Conservation (phyloP, 2,888 invertebrate species). For the Plebejus melissa region DNA sequence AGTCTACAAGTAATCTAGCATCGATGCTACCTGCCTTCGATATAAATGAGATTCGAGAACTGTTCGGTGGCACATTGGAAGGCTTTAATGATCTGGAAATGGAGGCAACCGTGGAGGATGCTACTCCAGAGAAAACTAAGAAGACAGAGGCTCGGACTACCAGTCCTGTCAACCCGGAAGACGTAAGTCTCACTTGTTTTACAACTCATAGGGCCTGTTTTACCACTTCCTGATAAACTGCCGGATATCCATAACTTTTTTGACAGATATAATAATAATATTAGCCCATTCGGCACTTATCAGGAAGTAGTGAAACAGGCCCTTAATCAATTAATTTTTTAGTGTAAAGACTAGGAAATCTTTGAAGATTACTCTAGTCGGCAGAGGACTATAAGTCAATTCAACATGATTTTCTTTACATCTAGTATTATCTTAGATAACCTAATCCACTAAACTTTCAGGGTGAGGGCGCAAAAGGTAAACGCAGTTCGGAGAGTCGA, state of each 20-base stretch:
- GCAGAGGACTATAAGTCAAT: background rate
- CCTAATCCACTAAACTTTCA: slow-evolving; percentile 18
- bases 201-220: background rate
- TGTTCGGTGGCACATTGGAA: slow-evolving; percentile 52
- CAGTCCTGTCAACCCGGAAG: slow-evolving; percentile 46
- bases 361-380: background rate
- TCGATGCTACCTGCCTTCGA: slow-evolving; percentile 49
- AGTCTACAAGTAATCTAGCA: slow-evolving; percentile 50
- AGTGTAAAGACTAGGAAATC: no score
- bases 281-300: no score
- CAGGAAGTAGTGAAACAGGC: no score
- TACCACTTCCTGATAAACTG: no score
- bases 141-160: slow-evolving; percentile 45
- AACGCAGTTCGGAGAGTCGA: slow-evolving; percentile 49
- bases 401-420: background rate
- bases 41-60: slow-evolving; percentile 53
- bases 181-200: slow-evolving; percentile 40
- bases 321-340: no score
- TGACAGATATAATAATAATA: no score
- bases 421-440: background rate
- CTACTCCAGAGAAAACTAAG: slow-evolving; percentile 46
- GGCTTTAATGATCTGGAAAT: slow-evolving; percentile 45
- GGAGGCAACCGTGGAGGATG: slow-evolving; percentile 41
- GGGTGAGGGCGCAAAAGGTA: slow-evolving; percentile 42
- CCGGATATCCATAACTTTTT: no score